A percentile compares a stretch with the other conserved stretches of the same genome.
phyloP scores from a whole-genome alignment of 2,797 vertebrate species.

The Sparus aurata region DNA sequence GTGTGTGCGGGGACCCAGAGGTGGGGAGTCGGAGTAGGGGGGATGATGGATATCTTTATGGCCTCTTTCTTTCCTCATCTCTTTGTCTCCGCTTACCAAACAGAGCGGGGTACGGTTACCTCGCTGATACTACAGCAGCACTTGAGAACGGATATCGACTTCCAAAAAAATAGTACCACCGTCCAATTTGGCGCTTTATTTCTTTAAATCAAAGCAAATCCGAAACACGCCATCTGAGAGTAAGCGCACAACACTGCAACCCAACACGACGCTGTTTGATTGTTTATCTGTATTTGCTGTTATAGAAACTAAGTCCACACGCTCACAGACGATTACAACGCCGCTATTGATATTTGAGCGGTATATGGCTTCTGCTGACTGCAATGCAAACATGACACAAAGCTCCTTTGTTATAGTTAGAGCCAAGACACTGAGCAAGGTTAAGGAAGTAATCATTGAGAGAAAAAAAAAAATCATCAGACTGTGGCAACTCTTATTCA shows the following conservation, averaged over 20 bases:
- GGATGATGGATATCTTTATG: conserved; percentile 81
- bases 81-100: conserved; percentile 82
- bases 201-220: conserved; percentile 40
- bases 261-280: conserved; percentile 31
- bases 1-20: conserved; percentile 59
- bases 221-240: conserved; percentile 29
- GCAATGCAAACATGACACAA: conserved; percentile 48
- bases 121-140: conserved; percentile 52
- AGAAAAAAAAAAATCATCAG: too few species aligned
- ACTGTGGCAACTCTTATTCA: neutral
- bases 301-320: conserved; percentile 34
- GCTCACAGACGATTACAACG: conserved; percentile 35
- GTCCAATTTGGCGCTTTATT: conserved; percentile 44
- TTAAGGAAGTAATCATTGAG: conserved; percentile 20
- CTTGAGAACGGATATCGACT: conserved; percentile 60
- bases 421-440: conserved; percentile 25
- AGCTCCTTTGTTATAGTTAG: conserved; percentile 27
- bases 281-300: conserved; percentile 47
- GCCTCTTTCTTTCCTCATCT: conserved; percentile 76
- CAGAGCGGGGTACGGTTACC: conserved; percentile 70
- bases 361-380: conserved; percentile 27
- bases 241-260: conserved; percentile 45
- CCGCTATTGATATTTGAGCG: conserved; percentile 40
- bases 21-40: conserved; percentile 54
- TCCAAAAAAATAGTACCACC: conserved; percentile 47